Base-by-base conservation (phyloP, 2,797 vertebrate genomes). In the Huso huso region DNA sequence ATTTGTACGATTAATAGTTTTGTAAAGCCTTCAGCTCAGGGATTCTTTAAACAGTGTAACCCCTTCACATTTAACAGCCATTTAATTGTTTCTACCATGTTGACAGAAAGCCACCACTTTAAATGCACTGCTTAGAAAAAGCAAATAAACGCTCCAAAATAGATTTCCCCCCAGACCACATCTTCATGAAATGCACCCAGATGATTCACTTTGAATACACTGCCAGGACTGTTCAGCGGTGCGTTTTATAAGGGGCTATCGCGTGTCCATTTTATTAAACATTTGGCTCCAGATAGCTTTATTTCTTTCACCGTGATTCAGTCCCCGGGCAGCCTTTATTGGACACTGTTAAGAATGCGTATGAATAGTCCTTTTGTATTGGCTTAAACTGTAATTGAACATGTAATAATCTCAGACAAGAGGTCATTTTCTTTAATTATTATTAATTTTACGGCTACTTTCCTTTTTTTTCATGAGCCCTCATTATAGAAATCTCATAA, bases 281-380 rank as follows among this genome's bases (percentile, higher is more conserved):
- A 81, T 82, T 77, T 80, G 83, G 85, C 83, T 76, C 79, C 68
- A 65, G 73, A 76, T 80, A 78, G 65, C 73, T 75, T 71, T 75
- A 76, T 69, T 75, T 79, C 82, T 86, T 82, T 87, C 79, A 78
- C 78, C 77, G 52, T 64, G 71, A 78, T 82, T 81, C 78, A 71
- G 78, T 82, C 74, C 13, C 53, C 61, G 1, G 62, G 64, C 68
- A 63, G 72, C 66, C 81, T 88, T 88, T 90, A 91, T 90, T 79
- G 88, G 85, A 69, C 71, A 70, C 82, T 80, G 84, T 71, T 87
- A 86, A 85, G 80, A 79, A 76, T 0, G 66, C 48, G 75, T 70
- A 69, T 90, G 85, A 93, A 92, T 84, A 79, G 81, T 60, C 74
- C 82, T 86, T 89, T 92, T 93, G 76, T 84, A 51, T 73, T 74